Conservation (phyloP, 2,797 vertebrate species). For the Sitta carolinensis region DNA sequence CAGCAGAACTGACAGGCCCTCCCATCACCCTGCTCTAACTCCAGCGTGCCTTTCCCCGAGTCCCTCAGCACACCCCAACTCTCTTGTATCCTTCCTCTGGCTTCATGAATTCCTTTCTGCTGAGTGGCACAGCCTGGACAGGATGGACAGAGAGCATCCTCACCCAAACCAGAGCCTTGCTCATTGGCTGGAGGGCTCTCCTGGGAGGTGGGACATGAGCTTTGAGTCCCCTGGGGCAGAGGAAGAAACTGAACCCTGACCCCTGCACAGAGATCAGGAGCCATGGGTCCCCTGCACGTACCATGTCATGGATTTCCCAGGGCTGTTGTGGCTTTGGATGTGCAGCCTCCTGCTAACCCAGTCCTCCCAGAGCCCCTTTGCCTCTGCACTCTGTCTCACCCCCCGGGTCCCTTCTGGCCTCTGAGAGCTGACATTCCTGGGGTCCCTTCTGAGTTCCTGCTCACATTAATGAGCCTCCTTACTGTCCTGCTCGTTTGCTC, state of each 20-base stretch:
- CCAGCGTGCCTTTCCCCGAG: neutral
- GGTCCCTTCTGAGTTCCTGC: neutral
- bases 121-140: slow-evolving; percentile 26
- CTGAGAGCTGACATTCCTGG: neutral
- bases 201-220: neutral
- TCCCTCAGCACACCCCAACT: neutral
- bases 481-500: neutral
- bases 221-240: neutral
- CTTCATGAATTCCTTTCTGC: slow-evolving; percentile 50
- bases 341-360: neutral
- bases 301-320: slow-evolving; percentile 58
- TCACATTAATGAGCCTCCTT: neutral
- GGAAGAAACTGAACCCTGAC: slow-evolving; percentile 41
- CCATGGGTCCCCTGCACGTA: neutral
- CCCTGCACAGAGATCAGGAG: slow-evolving; percentile 22
- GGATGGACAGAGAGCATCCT: slow-evolving; percentile 26
- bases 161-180: neutral
- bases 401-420: neutral
- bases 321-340: neutral
- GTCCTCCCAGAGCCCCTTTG: neutral
- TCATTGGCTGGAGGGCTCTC: neutral
- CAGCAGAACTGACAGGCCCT: neutral
- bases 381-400: neutral
- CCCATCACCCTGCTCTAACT: neutral
- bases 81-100: neutral